These are phyloP conservation scores for Punctoribates punctum DNA, from an alignment of 2,888 invertebrate genomes.

Conservation along the genomic window DNA sequence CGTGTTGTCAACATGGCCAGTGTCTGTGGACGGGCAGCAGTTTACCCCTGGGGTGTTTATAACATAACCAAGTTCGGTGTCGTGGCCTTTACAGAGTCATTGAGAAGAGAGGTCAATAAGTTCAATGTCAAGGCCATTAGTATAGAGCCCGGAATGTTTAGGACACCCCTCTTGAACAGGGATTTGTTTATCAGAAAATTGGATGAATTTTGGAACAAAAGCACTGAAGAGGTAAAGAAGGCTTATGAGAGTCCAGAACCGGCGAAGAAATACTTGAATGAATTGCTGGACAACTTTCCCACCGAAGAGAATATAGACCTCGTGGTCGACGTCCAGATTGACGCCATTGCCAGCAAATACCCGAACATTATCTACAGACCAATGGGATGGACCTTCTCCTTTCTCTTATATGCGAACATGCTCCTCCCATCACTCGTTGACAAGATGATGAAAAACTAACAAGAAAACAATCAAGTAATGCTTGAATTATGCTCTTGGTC, in stretches of 20 bases:
- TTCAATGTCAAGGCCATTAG: constrained; percentile 48
- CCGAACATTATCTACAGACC: no score
- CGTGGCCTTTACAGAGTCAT: constrained; percentile 51
- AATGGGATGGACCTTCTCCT: no score
- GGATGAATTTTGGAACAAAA: constrained; percentile 6
- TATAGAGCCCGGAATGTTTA: constrained; percentile 51
- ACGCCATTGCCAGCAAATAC: no score
- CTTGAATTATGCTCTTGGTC: no score
- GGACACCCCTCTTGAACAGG: constrained; percentile 46
- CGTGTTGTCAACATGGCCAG: constrained; percentile 50
- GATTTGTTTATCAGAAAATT: neutral
- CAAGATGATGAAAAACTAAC: no score
- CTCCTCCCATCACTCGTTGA: no score
- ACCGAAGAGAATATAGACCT: no score
- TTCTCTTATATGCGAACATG: no score
- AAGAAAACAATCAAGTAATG: no score
- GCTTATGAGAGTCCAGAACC: neutral
- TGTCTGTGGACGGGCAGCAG: constrained; percentile 46
- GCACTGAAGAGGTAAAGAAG: neutral
- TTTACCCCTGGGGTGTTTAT: constrained; percentile 45
- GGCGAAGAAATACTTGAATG: no score
- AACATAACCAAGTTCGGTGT: constrained; percentile 52
- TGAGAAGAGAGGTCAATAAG: constrained; percentile 50
- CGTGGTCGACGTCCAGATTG: no score
- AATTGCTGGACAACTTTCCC: no score